Evolutionary conservation across 2,113 vertebrate species (phyloP).

Genomic region (Callaeas wilsoni): DNA sequence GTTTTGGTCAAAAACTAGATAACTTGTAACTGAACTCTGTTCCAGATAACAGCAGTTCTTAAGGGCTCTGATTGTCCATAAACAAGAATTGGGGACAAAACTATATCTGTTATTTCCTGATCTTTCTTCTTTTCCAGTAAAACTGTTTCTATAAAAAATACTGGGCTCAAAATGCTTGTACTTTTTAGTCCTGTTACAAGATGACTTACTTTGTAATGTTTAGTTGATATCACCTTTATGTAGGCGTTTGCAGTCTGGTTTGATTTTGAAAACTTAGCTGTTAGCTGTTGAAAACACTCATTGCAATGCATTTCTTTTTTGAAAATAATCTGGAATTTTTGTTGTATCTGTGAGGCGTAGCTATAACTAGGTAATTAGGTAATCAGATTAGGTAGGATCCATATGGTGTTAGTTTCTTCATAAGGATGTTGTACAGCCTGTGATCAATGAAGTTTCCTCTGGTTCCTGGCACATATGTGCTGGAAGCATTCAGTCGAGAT

Average conservation of each 20-base stretch:
- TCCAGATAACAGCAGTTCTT: not conserved
- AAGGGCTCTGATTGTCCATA: not conserved
- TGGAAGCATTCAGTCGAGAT: not conserved
- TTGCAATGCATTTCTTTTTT: not conserved
- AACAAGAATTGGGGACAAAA: not conserved
- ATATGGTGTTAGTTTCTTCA: not conserved
- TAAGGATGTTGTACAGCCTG: not conserved
- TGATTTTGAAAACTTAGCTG: not conserved
- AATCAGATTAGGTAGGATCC: not conserved
- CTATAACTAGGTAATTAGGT: not conserved
- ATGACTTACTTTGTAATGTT: not conserved
- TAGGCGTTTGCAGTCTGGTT: not conserved
- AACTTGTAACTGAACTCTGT: not conserved
- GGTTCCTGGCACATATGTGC: not conserved
- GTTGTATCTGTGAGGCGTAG: not conserved
- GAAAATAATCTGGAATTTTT: not conserved
- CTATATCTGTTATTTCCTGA: not conserved
- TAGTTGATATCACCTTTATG: not conserved
- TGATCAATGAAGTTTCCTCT: not conserved
- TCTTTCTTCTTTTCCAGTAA: not conserved
- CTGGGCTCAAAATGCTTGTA: not conserved
- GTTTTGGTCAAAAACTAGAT: not conserved
- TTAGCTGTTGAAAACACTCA: not conserved
- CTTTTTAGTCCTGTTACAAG: not conserved
- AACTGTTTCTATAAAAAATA: not conserved